These are phyloP conservation scores for Lasius fuliginosus DNA, from an alignment of 2,888 invertebrate genomes.

Conservation along the genomic window DNA sequence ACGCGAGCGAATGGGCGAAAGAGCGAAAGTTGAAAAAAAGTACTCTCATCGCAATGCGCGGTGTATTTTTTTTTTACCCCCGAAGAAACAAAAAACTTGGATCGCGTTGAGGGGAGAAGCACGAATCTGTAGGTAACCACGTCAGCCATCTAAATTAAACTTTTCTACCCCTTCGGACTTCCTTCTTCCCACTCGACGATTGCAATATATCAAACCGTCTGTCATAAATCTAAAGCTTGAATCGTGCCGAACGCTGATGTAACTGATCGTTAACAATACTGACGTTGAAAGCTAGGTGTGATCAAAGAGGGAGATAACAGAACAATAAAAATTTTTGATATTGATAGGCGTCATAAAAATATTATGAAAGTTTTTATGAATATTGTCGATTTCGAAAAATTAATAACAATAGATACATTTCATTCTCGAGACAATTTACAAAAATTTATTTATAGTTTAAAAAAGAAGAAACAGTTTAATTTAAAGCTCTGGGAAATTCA, in stretches of 20 bases:
- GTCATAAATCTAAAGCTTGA: slow-evolving; percentile 72
- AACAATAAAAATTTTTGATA: background rate
- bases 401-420: background rate
- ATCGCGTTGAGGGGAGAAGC: slow-evolving; percentile 57
- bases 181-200: slow-evolving; percentile 38
- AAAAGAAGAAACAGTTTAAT: background rate
- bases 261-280: slow-evolving; percentile 70
- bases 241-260: slow-evolving; percentile 68
- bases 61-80: background rate
- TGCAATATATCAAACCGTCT: slow-evolving; percentile 75
- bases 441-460: background rate
- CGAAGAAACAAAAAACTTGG: slow-evolving; percentile 66
- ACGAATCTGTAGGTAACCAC: slow-evolving; percentile 64
- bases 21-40: slow-evolving; percentile 65
- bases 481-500: background rate
- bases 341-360: background rate
- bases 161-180: slow-evolving; percentile 66
- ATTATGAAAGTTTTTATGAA: background rate
- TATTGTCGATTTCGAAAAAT: slow-evolving; percentile 1
- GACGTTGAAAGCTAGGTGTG: slow-evolving; percentile 67
- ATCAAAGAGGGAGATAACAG: background rate
- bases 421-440: background rate
- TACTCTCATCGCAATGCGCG: slow-evolving; percentile 48
- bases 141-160: slow-evolving; percentile 79
- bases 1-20: slow-evolving; percentile 43